Conservation (phyloP, 1,140 invertebrate genomes). For the Drosophila ficusphila region DNA sequence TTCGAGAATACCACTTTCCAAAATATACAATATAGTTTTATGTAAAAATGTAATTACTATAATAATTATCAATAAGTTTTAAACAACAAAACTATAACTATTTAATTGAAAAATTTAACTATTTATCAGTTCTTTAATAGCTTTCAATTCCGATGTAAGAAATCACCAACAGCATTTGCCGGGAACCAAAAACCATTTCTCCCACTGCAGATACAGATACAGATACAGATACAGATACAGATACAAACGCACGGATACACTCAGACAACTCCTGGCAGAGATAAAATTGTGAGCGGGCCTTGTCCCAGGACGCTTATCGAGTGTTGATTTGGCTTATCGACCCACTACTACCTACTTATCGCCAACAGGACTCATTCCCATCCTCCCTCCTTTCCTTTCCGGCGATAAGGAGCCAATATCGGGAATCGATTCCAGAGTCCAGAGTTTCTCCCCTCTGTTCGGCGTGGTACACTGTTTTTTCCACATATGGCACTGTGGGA, state of each 20-base stretch:
- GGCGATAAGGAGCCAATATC: constrained; percentile 21
- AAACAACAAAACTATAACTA: too few species aligned
- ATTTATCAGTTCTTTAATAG: too few species aligned
- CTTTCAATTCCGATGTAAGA: too few species aligned
- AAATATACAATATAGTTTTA: too few species aligned
- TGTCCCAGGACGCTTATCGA: constrained; percentile 38
- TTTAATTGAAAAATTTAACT: too few species aligned
- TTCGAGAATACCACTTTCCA: too few species aligned
- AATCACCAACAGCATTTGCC: too few species aligned
- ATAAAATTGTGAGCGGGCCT: constrained; percentile 10
- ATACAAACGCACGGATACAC: neutral
- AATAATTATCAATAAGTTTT: too few species aligned
- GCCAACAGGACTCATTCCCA: constrained; percentile 47
- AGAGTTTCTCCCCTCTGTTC: neutral
- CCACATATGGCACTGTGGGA: constrained; percentile 11
- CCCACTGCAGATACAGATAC: constrained; percentile 17
- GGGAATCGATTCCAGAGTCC: constrained; percentile 16
- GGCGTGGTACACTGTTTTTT: constrained; percentile 10
- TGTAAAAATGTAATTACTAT: too few species aligned
- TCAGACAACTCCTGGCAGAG: constrained; percentile 2
- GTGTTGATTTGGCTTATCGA: constrained; percentile 51
- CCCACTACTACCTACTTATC: constrained; percentile 12
- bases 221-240: constrained; percentile 17
- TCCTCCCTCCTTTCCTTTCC: neutral
- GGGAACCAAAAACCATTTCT: neutral